phyloP scores from a whole-genome alignment of 2,113 vertebrate genomes.

The Tricholaema leucomelas region DNA sequence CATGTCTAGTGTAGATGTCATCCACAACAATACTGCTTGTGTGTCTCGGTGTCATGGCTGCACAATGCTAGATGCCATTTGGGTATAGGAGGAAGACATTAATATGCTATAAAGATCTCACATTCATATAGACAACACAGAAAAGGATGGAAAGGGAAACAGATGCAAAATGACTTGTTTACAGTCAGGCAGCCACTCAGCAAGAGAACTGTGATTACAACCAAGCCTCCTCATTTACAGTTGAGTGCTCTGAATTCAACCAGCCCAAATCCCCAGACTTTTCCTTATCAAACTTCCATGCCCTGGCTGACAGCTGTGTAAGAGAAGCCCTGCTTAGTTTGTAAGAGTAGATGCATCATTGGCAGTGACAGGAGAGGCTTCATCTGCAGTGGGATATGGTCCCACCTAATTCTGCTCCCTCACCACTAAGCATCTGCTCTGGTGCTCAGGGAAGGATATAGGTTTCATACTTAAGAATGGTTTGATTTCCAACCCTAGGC shows the following conservation, averaged over 20 bases:
- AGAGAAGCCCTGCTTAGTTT: background rate
- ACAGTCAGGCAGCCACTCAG: background rate
- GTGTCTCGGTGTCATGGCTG: background rate
- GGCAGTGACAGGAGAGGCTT: background rate
- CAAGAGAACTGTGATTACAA: background rate
- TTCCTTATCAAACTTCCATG: background rate
- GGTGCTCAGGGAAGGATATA: accelerated
- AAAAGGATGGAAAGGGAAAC: background rate
- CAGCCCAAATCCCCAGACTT: background rate
- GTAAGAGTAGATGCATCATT: background rate
- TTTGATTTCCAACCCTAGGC: background rate
- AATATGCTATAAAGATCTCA: background rate
- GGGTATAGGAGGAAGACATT: background rate
- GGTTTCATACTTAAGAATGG: background rate
- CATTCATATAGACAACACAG: background rate
- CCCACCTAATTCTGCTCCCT: background rate
- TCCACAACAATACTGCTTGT: background rate
- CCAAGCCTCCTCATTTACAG: conserved; percentile 6
- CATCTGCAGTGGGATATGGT: background rate
- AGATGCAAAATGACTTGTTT: background rate
- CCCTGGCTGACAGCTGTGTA: background rate
- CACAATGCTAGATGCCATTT: background rate
- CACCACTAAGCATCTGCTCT: background rate
- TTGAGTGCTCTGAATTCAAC: background rate
- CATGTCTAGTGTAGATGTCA: background rate